Percentiles rank a stretch among this genome's conserved stretches.
Evolutionary conservation across 2,888 invertebrate species (phyloP).

Genomic region (Pedicia rivosa): DNA sequence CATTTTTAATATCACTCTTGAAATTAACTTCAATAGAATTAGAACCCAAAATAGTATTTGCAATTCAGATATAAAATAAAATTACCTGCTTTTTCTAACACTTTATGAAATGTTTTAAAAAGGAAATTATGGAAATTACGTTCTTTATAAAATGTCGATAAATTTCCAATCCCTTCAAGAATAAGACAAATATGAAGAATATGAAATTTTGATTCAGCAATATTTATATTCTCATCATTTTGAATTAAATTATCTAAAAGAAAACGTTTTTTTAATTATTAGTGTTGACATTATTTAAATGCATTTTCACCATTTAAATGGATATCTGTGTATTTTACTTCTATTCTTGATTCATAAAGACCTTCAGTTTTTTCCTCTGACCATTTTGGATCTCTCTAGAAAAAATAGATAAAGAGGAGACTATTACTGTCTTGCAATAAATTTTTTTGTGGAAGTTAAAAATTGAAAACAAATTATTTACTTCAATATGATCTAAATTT

Average conservation of each 20-base stretch:
- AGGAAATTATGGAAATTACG: conserved; percentile 41
- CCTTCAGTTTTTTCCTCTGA: conserved; percentile 26
- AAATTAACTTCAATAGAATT: no score
- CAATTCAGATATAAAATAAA: neutral
- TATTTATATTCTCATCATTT: conserved; percentile 17
- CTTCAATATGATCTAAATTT: conserved; percentile 6
- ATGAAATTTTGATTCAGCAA: conserved; percentile 40
- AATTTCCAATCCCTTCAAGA: conserved; percentile 50
- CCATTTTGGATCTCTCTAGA: conserved; percentile 21
- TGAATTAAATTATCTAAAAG: neutral
- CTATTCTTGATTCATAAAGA: conserved; percentile 27
- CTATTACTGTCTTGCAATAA: no score
- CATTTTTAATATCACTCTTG: no score
- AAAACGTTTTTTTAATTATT: no score
- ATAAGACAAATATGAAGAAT: conserved; percentile 48
- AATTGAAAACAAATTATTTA: neutral
- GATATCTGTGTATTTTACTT: conserved; percentile 22
- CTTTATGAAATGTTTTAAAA: conserved; percentile 45
- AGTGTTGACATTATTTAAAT: no score
- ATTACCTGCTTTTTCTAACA: conserved; percentile 55
- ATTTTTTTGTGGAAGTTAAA: neutral
- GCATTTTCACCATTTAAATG: no score
- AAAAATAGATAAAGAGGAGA: neutral
- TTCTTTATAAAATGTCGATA: conserved; percentile 38
- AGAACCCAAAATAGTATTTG: no score